phyloP scores from a whole-genome alignment of 1,140 invertebrate species.

The Druon quercuslanigerum region DNA sequence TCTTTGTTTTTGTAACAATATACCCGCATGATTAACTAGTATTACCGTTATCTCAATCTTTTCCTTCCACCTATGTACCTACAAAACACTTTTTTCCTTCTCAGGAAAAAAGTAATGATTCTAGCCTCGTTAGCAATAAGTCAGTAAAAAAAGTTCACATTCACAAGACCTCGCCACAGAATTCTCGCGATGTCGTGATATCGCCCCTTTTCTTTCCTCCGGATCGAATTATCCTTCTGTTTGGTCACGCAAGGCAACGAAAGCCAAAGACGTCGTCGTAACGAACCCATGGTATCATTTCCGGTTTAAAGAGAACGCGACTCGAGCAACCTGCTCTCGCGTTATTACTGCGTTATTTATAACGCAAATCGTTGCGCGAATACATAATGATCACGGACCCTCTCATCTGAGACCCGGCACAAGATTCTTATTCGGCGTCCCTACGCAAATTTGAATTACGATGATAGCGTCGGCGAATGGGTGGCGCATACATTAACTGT shows the following conservation, averaged over 20 bases:
- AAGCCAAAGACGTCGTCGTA: slow-evolving; percentile 40
- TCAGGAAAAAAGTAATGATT: slow-evolving; percentile 16
- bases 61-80: neutral
- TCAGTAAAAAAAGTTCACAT: neutral
- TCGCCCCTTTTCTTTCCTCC: neutral
- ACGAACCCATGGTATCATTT: slow-evolving; percentile 35
- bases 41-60: neutral
- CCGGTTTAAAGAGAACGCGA: slow-evolving; percentile 11
- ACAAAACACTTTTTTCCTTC: neutral
- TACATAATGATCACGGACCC: slow-evolving; percentile 52
- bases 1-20: too few relatives aligned
- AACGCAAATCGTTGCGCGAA: slow-evolving; percentile 39
- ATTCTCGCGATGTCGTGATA: neutral
- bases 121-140: slow-evolving; percentile 21
- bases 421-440: slow-evolving; percentile 48
- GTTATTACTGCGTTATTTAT: slow-evolving; percentile 34
- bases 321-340: slow-evolving; percentile 1
- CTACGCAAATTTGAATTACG: slow-evolving; percentile 54
- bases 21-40: too few relatives aligned
- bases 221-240: slow-evolving; percentile 48
- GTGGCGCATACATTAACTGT: slow-evolving; percentile 42
- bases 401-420: slow-evolving; percentile 35
- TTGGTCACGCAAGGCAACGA: slow-evolving; percentile 48
- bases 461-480: slow-evolving; percentile 43
- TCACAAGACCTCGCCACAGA: too few relatives aligned